Percentiles rank a stretch among this genome's conserved stretches.
Evolutionary conservation across 2,113 vertebrate genomes (phyloP).

Genomic region (chimpanzee (Pan troglodytes)): NHGRI_mPanTro3-v2.1_pri NC_072409.2:19099501-19100000

Average conservation of each 20-base stretch:
- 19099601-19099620: not conserved
- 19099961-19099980: slow-evolving; percentile 15
- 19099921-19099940: not conserved
- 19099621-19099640: not conserved
- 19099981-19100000: slow-evolving; percentile 56
- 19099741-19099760: not conserved
- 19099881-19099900: not conserved
- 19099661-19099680: not conserved
- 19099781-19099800: not conserved
- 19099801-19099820: rapidly evolving
- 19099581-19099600: not conserved
- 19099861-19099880: not conserved
- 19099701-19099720: not conserved
- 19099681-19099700: not conserved
- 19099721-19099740: not conserved
- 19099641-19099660: not conserved
- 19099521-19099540: not conserved
- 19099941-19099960: not conserved
- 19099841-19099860: not conserved
- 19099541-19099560: not conserved
- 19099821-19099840: not conserved
- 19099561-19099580: not conserved
- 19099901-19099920: not conserved
- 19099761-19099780: not conserved
- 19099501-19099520: not conserved